Conservation (phyloP, 2,113 vertebrate species). For the Diadophis punctatus region DNA sequence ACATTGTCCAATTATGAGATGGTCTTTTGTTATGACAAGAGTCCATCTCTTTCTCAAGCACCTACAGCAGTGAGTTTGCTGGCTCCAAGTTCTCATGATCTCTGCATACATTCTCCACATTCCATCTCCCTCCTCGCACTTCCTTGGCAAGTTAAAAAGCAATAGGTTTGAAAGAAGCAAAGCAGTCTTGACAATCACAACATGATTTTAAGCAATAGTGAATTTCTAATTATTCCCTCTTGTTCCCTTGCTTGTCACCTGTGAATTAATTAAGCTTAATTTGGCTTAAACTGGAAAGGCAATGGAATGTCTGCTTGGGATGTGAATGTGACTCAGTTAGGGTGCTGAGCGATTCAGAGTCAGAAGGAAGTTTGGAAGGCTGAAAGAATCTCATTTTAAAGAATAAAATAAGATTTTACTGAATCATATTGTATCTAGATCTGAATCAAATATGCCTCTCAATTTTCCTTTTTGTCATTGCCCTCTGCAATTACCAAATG, state of each 20-base stretch:
- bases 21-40: no score
- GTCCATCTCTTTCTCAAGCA: no score
- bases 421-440: background rate
- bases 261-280: background rate
- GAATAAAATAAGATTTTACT: background rate
- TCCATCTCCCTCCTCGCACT: no score
- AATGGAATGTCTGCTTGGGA: background rate
- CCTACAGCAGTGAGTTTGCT: no score
- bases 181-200: background rate
- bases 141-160: no score
- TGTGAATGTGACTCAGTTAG: background rate
- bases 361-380: background rate
- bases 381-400: background rate
- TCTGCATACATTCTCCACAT: no score
- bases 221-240: background rate
- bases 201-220: background rate
- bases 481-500: background rate
- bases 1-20: no score
- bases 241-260: background rate
- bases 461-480: background rate
- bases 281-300: background rate
- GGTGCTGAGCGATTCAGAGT: background rate
- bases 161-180: no score
- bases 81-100: no score
- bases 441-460: background rate